Percentiles rank a stretch among this genome's conserved stretches.
Conservation (phyloP, 2,113 vertebrate genomes). For the Eulacestoma nigropectus region DNA sequence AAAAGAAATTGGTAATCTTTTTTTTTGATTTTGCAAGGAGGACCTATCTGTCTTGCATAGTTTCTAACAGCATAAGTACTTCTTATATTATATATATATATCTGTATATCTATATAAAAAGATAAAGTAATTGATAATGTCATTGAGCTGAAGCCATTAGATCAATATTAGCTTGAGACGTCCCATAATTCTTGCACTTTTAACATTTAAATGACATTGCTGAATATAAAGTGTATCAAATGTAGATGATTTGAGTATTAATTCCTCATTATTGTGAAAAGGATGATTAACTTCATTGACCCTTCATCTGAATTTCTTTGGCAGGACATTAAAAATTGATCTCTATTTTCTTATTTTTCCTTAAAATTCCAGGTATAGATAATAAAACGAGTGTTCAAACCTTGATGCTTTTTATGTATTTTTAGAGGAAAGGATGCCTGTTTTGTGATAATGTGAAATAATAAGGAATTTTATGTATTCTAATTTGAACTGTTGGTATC, state of each 20-base stretch:
- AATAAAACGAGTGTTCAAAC: not conserved
- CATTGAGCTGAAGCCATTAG: not conserved
- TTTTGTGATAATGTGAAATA: not conserved
- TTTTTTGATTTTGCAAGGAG: not conserved
- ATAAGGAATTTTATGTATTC: not conserved
- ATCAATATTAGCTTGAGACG: slow-evolving; percentile 22
- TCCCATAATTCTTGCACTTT: slow-evolving; percentile 25
- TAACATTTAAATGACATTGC: not conserved
- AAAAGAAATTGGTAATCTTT: not conserved
- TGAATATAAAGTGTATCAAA: slow-evolving; percentile 18
- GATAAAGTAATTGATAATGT: not conserved
- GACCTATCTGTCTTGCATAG: not conserved
- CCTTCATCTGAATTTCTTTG: not conserved
- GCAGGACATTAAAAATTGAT: not conserved
- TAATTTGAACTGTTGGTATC: not conserved
- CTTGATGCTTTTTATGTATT: not conserved
- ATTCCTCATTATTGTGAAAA: slow-evolving; percentile 22
- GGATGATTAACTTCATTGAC: slow-evolving; percentile 8
- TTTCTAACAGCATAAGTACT: not conserved
- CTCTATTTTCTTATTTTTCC: not conserved
- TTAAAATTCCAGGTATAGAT: not conserved
- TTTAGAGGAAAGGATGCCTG: not conserved
- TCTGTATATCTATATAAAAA: not conserved
- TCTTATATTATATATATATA: not conserved
- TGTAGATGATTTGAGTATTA: slow-evolving; percentile 1